Percentiles rank a stretch among this genome's conserved stretches.
Conservation (phyloP, 2,888 invertebrate species). For the Oligia fasciuncula region DNA sequence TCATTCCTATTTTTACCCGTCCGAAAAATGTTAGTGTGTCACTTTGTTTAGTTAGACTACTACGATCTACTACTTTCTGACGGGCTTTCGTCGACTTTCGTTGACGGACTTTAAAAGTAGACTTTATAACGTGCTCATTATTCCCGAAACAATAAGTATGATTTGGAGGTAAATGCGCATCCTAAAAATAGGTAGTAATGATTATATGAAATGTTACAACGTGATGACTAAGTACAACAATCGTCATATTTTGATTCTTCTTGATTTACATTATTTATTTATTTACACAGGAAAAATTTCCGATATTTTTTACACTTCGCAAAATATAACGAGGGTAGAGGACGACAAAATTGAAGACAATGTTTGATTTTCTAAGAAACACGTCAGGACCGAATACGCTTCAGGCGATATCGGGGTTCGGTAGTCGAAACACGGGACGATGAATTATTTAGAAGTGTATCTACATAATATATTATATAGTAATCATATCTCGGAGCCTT, state of each 20-base stretch:
- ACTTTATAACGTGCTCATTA: background rate
- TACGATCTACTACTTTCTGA: too few relatives aligned
- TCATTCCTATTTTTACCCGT: too few relatives aligned
- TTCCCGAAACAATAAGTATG: background rate
- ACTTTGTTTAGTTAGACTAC: too few relatives aligned
- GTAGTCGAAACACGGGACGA: conserved; percentile 13
- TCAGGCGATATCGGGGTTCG: conserved; percentile 11
- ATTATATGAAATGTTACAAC: too few relatives aligned
- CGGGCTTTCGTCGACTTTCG: too few relatives aligned
- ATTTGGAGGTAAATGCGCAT: background rate
- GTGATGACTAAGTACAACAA: too few relatives aligned
- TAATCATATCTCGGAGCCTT: conserved; percentile 17
- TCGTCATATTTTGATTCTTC: background rate
- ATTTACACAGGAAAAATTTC: background rate
- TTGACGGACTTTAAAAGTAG: too few relatives aligned
- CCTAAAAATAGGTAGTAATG: background rate
- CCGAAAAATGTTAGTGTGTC: too few relatives aligned
- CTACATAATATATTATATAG: background rate
- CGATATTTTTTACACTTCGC: background rate
- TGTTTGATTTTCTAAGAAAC: conserved; percentile 46
- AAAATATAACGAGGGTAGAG: conserved; percentile 5
- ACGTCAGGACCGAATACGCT: conserved; percentile 15
- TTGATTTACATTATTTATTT: background rate
- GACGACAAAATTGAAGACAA: conserved; percentile 1
- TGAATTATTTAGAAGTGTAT: conserved; percentile 31